Conservation (phyloP, 2,888 invertebrate species). For the Aspidiotus destructor region DNA sequence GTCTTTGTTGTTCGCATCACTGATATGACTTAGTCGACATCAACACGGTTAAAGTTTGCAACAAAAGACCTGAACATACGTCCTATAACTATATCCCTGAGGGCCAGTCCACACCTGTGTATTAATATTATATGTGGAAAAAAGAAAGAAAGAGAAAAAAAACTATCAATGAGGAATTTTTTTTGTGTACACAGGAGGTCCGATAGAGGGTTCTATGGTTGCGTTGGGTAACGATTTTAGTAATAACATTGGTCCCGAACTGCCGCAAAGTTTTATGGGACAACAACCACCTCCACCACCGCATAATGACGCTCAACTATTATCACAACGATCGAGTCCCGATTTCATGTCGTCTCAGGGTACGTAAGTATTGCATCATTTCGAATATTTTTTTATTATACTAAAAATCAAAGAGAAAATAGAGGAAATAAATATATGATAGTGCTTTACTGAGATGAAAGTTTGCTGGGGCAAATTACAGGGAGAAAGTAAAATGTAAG, state of each 20-base stretch:
- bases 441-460: too few species aligned
- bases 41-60: too few species aligned
- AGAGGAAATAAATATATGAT: not conserved
- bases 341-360: conserved; percentile 44
- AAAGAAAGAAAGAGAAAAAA: too few species aligned
- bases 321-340: conserved; percentile 45
- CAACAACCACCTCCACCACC: conserved; percentile 43
- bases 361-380: conserved; percentile 35
- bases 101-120: too few species aligned
- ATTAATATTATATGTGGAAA: too few species aligned
- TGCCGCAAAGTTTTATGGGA: conserved; percentile 42
- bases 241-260: conserved; percentile 59
- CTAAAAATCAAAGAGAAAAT: not conserved
- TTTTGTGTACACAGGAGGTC: conserved; percentile 44
- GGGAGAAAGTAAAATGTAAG: too few species aligned
- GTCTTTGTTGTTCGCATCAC: too few species aligned
- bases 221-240: conserved; percentile 68
- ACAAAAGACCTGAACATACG: too few species aligned
- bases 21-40: too few species aligned
- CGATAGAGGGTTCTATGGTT: conserved; percentile 55
- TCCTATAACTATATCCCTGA: too few species aligned
- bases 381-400: conserved; percentile 6
- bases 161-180: too few species aligned
- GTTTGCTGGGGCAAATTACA: too few species aligned
- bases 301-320: conserved; percentile 42